Evolutionary conservation across 2,888 invertebrate genomes (phyloP).

Genomic region (Leptopilina syphax): DNA sequence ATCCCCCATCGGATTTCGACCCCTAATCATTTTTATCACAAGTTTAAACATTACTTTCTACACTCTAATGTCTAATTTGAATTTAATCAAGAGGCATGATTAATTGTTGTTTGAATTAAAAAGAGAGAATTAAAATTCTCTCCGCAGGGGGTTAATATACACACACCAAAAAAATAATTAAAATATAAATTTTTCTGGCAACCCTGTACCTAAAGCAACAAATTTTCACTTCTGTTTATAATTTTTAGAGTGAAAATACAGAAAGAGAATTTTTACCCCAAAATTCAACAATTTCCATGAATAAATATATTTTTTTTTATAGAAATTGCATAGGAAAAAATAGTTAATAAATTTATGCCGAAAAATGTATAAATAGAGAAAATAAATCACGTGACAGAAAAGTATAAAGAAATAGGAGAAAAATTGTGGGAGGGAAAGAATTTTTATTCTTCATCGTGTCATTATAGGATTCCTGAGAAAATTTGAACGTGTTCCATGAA

Average conservation of each 20-base stretch:
- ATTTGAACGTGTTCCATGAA: conserved; percentile 43
- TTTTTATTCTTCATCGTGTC: conserved; percentile 1
- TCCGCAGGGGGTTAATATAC: no score
- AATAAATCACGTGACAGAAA: conserved; percentile 7
- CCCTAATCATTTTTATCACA: conserved; percentile 6
- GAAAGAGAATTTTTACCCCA: no score
- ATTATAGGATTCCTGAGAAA: conserved; percentile 19
- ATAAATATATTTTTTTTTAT: no score
- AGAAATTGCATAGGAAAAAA: not conserved
- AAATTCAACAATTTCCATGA: no score
- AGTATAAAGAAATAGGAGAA: not conserved
- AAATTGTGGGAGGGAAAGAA: not conserved
- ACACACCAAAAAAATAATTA: no score
- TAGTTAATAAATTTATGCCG: not conserved
- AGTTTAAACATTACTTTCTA: not conserved
- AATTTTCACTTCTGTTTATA: no score
- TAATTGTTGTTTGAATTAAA: no score
- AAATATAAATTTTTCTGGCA: no score
- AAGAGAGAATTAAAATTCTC: no score
- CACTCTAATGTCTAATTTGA: not conserved
- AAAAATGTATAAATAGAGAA: not conserved
- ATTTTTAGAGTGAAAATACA: no score
- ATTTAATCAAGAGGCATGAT: not conserved
- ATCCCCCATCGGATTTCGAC: conserved; percentile 32
- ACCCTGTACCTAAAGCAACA: no score